A percentile compares a stretch with the other conserved stretches of the same genome.
phyloP scores from a whole-genome alignment of 2,888 invertebrate species.

The Amphiduros pacificus region DNA sequence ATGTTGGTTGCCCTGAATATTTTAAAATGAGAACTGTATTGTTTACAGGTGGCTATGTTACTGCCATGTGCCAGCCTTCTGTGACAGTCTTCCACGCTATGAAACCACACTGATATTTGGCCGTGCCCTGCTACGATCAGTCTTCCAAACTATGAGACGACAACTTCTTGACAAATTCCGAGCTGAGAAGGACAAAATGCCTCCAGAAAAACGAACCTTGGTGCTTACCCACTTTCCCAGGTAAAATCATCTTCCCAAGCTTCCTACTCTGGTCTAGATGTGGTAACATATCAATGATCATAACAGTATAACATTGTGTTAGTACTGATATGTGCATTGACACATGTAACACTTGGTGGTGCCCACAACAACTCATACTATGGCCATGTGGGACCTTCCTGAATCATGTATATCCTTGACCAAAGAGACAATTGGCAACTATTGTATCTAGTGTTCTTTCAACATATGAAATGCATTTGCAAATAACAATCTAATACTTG shows the following conservation, averaged over 20 bases:
- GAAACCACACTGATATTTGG: constrained; percentile 92
- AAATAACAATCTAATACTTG: too few species aligned
- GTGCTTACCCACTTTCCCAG: constrained; percentile 86
- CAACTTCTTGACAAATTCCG: constrained; percentile 91
- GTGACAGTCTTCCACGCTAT: constrained; percentile 87
- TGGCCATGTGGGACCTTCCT: too few species aligned
- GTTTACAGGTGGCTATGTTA: constrained; percentile 79
- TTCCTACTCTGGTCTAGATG: too few species aligned
- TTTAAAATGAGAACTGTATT: too few species aligned
- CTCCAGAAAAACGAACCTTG: constrained; percentile 78
- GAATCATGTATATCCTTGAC: too few species aligned
- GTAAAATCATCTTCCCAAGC: constrained; percentile 58
- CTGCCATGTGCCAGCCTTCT: constrained; percentile 93
- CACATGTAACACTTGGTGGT: not conserved
- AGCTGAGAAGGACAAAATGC: constrained; percentile 85
- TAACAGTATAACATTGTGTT: too few species aligned
- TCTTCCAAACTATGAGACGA: constrained; percentile 79
- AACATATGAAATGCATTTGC: too few species aligned
- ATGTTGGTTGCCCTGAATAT: too few species aligned
- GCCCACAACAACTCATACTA: too few species aligned
- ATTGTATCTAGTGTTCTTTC: too few species aligned
- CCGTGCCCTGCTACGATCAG: constrained; percentile 79
- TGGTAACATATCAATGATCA: too few species aligned
- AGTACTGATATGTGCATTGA: not conserved
- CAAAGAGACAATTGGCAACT: too few species aligned